Evolutionary conservation across 2,797 vertebrate species (phyloP).

Genomic region (Xenops minutus): DNA sequence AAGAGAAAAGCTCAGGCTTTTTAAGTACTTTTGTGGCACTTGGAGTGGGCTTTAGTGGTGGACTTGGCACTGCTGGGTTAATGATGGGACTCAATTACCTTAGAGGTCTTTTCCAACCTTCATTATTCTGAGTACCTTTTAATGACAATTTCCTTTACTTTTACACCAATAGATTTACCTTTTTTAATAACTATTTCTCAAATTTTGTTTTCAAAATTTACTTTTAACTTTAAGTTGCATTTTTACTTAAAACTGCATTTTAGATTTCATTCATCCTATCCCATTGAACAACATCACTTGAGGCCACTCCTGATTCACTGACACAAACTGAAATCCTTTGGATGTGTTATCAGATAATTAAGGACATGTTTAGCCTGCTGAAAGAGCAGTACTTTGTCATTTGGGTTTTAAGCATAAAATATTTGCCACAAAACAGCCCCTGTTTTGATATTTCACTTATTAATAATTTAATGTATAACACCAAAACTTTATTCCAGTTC

Average conservation of each 20-base stretch:
- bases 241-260: background rate
- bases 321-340: background rate
- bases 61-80: background rate
- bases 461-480: background rate
- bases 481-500: background rate
- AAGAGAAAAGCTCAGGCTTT: background rate
- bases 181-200: background rate
- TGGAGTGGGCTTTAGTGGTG: background rate
- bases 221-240: background rate
- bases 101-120: background rate
- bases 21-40: background rate
- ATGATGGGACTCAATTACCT: background rate
- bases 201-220: background rate
- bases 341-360: background rate
- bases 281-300: background rate
- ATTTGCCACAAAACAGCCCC: background rate
- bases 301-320: background rate
- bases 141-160: background rate
- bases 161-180: background rate
- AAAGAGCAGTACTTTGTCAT: background rate
- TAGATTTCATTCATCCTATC: background rate
- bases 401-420: background rate
- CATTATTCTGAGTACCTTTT: background rate
- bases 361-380: background rate
- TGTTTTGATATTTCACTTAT: background rate